Evolutionary conservation across 2,113 vertebrate genomes (phyloP), one percentile per base, ranked within the genome.

Genomic region (Etheostoma cragini): DNA sequence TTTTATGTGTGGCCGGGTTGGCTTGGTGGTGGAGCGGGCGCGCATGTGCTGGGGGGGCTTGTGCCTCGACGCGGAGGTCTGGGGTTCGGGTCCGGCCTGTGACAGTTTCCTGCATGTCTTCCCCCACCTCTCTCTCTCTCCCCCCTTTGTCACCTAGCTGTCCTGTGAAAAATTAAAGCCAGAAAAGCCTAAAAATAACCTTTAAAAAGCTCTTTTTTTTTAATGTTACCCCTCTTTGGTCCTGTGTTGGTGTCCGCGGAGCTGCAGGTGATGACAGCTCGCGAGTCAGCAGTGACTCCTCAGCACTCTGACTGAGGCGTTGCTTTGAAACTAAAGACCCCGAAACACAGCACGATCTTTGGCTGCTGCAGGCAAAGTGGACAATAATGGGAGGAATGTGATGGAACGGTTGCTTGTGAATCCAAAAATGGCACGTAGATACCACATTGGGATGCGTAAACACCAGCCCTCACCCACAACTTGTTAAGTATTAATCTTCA

Each of bases 171-270:
- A 26, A 26, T 26, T 1, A 26, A 26, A 26, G 26, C 1, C 26
- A 26, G 26, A 26, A 26, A 26, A 26, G 26, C 26, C 26, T 3
- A 26, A 26, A 26, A 26, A 26, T 26, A 26, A 26, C 3, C 26
- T 26, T 26, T 26, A 26, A 26, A 26, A 26, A 26, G 3, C 1
- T 26, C 26, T 26, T 46, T 46, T 14, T 46, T 46, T 14, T 58
- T 60, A 53, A 72, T n/a, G 38, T 58, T 21, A n/a, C 58, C 53
- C 54, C 33, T 72, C 42, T 58, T 72, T 60, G n/a, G 45, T 61
- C 19, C 14, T 3, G 8, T 38, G 52, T 50, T 74, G 71, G 62
- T 62, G 19, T 74, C 21, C 8, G n/a, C 45, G 3, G 26, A 52
- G 71, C 58, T 62, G 30, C 58, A 63, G 58, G 58, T 73, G n/a